Conservation (phyloP, 2,888 invertebrate species). For the Pycnomerus fuliginosus region DNA sequence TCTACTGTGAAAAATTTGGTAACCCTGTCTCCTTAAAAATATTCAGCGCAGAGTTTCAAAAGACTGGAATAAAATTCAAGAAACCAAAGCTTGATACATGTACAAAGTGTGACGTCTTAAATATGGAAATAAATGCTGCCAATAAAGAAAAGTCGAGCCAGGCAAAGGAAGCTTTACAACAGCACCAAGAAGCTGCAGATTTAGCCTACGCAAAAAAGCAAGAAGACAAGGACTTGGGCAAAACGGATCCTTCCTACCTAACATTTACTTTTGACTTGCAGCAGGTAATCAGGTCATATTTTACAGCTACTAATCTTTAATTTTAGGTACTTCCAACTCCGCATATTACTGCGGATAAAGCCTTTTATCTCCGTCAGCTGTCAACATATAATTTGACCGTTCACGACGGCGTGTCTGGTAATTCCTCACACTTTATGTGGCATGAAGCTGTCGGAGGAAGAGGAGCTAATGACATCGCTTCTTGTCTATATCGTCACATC, state of each 20-base stretch:
- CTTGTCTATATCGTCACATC: slow-evolving; percentile 21
- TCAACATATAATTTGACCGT: slow-evolving; percentile 21
- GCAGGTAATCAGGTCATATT: not conserved
- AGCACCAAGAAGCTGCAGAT: slow-evolving; percentile 2
- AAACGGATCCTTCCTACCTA: not conserved
- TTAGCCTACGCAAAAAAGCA: not conserved
- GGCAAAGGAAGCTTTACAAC: not conserved
- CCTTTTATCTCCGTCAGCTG: slow-evolving; percentile 19
- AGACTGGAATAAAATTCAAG: not conserved
- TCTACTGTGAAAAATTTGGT: not conserved
- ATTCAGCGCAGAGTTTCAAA: not conserved
- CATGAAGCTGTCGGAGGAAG: slow-evolving; percentile 22
- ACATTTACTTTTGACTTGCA: slow-evolving; percentile 1
- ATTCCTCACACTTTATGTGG: slow-evolving; percentile 30
- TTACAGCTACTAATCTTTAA: not conserved
- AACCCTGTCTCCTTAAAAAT: not conserved
- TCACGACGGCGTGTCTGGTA: slow-evolving; percentile 8
- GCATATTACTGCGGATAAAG: not conserved
- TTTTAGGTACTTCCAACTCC: not conserved
- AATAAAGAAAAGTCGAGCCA: not conserved
- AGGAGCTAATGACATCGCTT: slow-evolving; percentile 29
- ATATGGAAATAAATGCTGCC: not conserved
- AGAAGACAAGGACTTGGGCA: slow-evolving; percentile 2
- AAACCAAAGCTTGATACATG: not conserved
- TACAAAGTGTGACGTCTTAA: not conserved